Conservation (phyloP, 2,113 vertebrate genomes). For the Proteles cristata region DNA sequence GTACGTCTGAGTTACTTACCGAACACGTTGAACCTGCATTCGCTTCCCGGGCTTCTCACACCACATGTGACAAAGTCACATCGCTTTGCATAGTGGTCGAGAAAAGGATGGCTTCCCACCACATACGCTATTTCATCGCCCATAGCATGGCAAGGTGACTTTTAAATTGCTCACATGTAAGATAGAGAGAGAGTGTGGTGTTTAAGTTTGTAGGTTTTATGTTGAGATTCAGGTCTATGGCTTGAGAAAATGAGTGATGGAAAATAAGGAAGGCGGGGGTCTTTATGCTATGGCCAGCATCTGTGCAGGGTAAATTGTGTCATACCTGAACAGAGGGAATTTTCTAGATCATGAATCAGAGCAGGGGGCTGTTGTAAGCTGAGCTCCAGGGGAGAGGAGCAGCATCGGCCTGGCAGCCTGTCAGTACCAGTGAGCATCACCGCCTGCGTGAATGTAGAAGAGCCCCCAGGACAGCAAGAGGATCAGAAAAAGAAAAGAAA, state of each 20-base stretch:
- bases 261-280: neutral
- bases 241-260: conserved; percentile 54
- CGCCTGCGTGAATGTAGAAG: neutral
- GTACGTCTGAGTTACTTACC: conserved; percentile 19
- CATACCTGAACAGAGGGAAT: conserved; percentile 40
- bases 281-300: neutral
- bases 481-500: conserved; percentile 30
- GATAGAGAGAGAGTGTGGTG: neutral
- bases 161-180: neutral
- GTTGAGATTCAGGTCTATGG: conserved; percentile 15
- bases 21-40: neutral
- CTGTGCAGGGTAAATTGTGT: conserved; percentile 32
- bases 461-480: conserved; percentile 34
- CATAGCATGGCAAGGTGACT: conserved; percentile 25
- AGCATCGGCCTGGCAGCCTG: conserved; percentile 51
- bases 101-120: neutral
- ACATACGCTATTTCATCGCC: neutral
- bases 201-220: conserved; percentile 15
- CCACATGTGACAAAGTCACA: neutral
- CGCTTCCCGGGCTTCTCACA: neutral
- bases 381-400: conserved; percentile 56
- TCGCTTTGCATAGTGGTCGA: neutral
- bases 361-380: neutral
- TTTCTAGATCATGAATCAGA: conserved; percentile 69
- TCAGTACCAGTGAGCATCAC: conserved; percentile 70